Conservation (phyloP, 30 jellyfish, hydroid and myxozoan species). For the Aurelia sp. region DNA sequence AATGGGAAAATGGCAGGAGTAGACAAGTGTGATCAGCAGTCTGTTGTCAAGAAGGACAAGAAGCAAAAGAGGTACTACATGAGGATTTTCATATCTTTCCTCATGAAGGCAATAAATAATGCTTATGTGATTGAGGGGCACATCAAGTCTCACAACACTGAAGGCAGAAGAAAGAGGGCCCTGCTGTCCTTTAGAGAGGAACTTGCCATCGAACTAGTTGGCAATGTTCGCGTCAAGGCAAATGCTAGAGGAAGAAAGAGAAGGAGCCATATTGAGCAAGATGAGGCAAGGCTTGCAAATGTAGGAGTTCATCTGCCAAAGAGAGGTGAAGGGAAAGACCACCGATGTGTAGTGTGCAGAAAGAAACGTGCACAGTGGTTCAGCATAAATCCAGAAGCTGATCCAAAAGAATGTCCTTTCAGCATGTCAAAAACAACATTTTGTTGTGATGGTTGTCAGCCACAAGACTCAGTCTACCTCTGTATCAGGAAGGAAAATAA, state of each 20-base stretch:
- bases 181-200: slow-evolving; percentile 29
- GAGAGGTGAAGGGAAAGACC: slow-evolving; percentile 32
- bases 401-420: slow-evolving; percentile 27
- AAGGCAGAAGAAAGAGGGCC: slow-evolving; percentile 16
- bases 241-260: background rate
- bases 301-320: slow-evolving; percentile 34
- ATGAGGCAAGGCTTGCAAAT: slow-evolving; percentile 9
- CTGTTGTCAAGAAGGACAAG: slow-evolving; percentile 15
- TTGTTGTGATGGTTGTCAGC: slow-evolving; percentile 33
- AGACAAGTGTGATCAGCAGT: slow-evolving; percentile 30
- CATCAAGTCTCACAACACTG: slow-evolving; percentile 10
- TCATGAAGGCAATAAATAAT: slow-evolving; percentile 30
- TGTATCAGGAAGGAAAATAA: slow-evolving; percentile 19
- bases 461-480: slow-evolving; percentile 27
- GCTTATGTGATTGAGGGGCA: slow-evolving; percentile 31
- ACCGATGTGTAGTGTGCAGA: slow-evolving; percentile 22
- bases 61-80: slow-evolving; percentile 9
- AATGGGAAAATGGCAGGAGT: slow-evolving; percentile 44
- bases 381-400: slow-evolving; percentile 5
- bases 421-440: slow-evolving; percentile 12
- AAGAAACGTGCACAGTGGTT: slow-evolving; percentile 10
- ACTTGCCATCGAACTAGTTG: slow-evolving; percentile 22
- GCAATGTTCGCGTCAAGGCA: slow-evolving; percentile 22
- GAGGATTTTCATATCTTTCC: slow-evolving; percentile 11
- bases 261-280: background rate